Evolutionary conservation across 2,113 vertebrate species (phyloP), one percentile per base, ranked within the genome.

Genomic region (Ariopsis seemanni): DNA sequence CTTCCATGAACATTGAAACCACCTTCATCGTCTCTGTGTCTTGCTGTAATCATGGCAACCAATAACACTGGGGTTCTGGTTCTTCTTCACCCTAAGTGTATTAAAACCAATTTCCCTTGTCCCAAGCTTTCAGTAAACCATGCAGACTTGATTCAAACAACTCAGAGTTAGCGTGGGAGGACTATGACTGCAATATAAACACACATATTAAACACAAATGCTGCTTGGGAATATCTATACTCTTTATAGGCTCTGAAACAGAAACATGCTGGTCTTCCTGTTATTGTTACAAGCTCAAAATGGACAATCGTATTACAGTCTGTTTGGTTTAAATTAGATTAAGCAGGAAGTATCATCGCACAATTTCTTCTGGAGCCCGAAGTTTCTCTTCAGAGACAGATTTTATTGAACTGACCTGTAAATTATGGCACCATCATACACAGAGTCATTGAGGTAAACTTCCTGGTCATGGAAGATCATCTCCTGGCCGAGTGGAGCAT

Each of bases 341-440:
- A 50, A 87, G 42, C 30, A 87, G 80, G n/a, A 83, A 65, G 25
- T 12, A 82, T 17, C 42, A 72, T 62, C 74, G 48, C 11, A 52
- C 57, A 62, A 74, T 74, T 30, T 55, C 25, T 82, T 63, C 80
- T 4, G 75, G 58, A 79, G 52, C 20, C 74, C 17, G 42, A 25
- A 34, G 55, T 9, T 65, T 67, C 50, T 79, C 48, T 53, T 71
- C 25, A 62, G n/a, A 20, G 50, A 57, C 17, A 78, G 72, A 25
- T 6, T 82, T 62, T 14, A 82, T 20, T 42, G 30, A 62, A 92
- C 93, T 92, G 85, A 99, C 98, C 97, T 99, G 96, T 97, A 94
- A 58, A 97, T 96, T 6, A 98, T 92, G 0, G 97, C 97, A 34
- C 98, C 98, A 0, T 99, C 98, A 0, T 99, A 99, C 89, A 98